Base-by-base conservation (phyloP, 2,113 vertebrate species). In the Trichechus manatus region DNA sequence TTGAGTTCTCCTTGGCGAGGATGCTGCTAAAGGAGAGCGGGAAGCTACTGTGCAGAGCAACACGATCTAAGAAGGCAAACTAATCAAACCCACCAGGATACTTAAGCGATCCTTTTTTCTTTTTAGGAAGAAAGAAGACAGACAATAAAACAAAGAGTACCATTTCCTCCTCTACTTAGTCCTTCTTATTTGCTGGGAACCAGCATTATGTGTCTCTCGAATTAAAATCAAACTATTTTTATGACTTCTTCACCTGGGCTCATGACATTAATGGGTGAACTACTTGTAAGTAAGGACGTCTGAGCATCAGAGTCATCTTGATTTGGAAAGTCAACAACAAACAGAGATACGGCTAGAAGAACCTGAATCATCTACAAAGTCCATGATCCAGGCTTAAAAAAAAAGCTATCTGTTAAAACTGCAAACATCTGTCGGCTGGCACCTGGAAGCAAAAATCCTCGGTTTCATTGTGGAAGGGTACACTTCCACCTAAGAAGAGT, bases 211-310 rank as follows among this genome's bases (percentile, higher is more conserved):
- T 72, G 23, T 19, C n/a, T 75, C 47, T 80, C 89, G 77, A 88
- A 94, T 74, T 87, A 74, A 94, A 88, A 74, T 82, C 14, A 88
- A 94, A 80, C 17, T 50, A n/a, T 42, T 74, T 47, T 10, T 82
- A 56, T 33, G 36, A 92, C 39, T 66, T 90, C 89, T 95, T 85
- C 59, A 44, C 23, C 59, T 89, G 61, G 23, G 89, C 75, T 94
- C 36, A 68, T 39, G 89, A 47, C 75, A 9, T 22, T 61, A 75
- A 4, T 39, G 25, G 31, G 27, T 53, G 33, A 93, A 64, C 20
- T 80, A 39, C n/a, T 47, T n/a, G 3, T 3, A 56, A 13, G 13
- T 61, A 36, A 84, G 47, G 47, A 14, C 47, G 39, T 66, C 36
- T 94, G 39, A 33, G 61, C 61, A 87, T 61, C 39, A 92, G 31